These are phyloP conservation scores for Yponomeuta evonymella DNA, from an alignment of 2,888 invertebrate species.

Conservation along the genomic window DNA sequence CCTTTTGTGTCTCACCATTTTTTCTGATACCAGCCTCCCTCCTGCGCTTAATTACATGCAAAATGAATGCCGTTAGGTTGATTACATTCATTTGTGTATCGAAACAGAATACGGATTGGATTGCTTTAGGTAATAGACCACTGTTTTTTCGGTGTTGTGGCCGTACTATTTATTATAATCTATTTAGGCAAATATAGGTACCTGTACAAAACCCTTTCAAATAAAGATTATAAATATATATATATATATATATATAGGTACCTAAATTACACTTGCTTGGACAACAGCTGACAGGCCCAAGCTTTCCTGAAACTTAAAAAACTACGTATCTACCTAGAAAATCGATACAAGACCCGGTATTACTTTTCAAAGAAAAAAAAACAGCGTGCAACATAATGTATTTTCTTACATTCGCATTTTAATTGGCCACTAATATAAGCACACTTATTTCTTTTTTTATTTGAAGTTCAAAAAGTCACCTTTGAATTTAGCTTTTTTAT, in stretches of 20 bases:
- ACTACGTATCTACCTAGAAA: not conserved
- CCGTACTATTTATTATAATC: not conserved
- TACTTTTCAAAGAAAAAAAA: not conserved
- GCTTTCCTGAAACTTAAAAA: no score
- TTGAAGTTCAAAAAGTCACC: conserved; percentile 26
- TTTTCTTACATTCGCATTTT: conserved; percentile 15
- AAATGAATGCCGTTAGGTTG: conserved; percentile 6
- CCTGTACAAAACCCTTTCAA: no score
- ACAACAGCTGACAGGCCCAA: no score
- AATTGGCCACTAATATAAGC: conserved; percentile 31
- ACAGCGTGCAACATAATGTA: conserved; percentile 7
- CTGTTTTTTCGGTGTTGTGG: not conserved
- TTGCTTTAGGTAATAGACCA: not conserved
- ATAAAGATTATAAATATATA: no score
- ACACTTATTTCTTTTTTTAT: conserved; percentile 32
- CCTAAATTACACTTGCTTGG: no score
- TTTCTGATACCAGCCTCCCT: conserved; percentile 11
- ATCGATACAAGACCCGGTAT: not conserved
- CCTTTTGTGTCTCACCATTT: not conserved
- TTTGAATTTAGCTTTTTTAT: conserved; percentile 4
- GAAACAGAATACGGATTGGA: not conserved
- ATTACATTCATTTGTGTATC: conserved; percentile 8
- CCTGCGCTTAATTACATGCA: conserved; percentile 12
- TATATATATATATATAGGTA: no score
- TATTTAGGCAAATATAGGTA: no score